Evolutionary conservation across 2,888 invertebrate genomes (phyloP).

Genomic region (Cistogaster globosa): DNA sequence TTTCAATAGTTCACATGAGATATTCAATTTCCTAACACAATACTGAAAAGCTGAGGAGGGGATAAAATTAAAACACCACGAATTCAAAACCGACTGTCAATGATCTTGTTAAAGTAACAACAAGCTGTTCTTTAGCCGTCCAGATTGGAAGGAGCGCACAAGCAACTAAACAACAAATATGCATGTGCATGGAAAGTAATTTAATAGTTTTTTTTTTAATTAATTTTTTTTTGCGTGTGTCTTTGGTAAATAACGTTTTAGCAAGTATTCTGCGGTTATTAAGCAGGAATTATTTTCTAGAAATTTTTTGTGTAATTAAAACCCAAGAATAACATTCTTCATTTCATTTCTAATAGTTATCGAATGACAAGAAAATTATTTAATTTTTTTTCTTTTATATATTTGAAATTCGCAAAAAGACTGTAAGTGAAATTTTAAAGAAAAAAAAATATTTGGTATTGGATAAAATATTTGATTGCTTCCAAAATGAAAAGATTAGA

Average conservation of each 20-base stretch:
- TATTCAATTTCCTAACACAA: conserved; percentile 59
- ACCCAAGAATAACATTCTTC: conserved; percentile 37
- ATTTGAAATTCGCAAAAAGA: neutral
- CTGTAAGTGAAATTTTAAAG: neutral
- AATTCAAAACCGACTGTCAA: conserved; percentile 51
- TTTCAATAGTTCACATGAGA: conserved; percentile 67
- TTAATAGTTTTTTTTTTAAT: conserved; percentile 37
- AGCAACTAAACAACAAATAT: neutral
- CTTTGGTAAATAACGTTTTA: neutral
- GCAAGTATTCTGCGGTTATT: conserved; percentile 29
- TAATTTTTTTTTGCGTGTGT: neutral
- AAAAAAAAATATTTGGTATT: neutral
- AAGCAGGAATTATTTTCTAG: conserved; percentile 24
- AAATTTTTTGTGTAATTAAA: conserved; percentile 47
- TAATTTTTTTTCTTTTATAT: neutral
- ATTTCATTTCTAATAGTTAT: conserved; percentile 11
- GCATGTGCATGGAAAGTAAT: conserved; percentile 27
- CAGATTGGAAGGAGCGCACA: neutral
- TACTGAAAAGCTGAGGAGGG: neutral
- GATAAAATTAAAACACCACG: conserved; percentile 17
- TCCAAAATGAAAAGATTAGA: too few relatives aligned
- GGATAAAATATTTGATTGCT: neutral
- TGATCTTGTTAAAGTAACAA: conserved; percentile 60
- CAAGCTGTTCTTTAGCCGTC: neutral
- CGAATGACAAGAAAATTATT: conserved; percentile 29